Percentiles rank a stretch among this genome's conserved stretches.
These are phyloP conservation scores for Schizaphis graminum DNA, from an alignment of 2,888 invertebrate species.

Conservation along the genomic window DNA sequence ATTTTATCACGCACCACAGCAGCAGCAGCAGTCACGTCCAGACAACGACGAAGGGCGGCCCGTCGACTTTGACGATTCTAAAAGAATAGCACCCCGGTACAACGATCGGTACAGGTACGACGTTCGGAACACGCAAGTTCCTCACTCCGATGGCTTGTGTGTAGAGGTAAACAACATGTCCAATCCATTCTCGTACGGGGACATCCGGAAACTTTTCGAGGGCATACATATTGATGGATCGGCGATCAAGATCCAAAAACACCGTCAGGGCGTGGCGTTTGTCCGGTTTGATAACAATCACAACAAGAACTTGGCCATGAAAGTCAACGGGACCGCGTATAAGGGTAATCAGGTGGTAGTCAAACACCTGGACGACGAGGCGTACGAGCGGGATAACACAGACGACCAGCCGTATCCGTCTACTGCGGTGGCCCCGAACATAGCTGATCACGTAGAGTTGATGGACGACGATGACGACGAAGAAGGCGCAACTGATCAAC, in stretches of 20 bases:
- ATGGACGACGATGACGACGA: slow-evolving; percentile 40
- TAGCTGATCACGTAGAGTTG: slow-evolving; percentile 33
- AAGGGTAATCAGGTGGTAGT: slow-evolving; percentile 80
- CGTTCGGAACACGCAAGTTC: slow-evolving; percentile 77
- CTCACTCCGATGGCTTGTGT: slow-evolving; percentile 76
- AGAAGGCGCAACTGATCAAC: neutral
- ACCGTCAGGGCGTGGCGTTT: slow-evolving; percentile 83
- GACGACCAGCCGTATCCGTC: slow-evolving; percentile 71
- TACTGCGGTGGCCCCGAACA: neutral
- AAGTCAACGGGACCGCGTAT: slow-evolving; percentile 76
- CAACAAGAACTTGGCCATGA: slow-evolving; percentile 81
- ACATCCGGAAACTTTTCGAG: slow-evolving; percentile 85
- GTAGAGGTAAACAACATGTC: slow-evolving; percentile 83
- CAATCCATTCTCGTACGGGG: slow-evolving; percentile 81
- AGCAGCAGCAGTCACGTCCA: neutral
- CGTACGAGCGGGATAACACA: slow-evolving; percentile 76
- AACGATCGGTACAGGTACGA: slow-evolving; percentile 66
- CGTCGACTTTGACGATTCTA: neutral
- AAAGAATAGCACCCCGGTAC: slow-evolving; percentile 20
- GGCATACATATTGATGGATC: slow-evolving; percentile 72
- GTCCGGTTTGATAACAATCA: slow-evolving; percentile 82
- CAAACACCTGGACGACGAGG: slow-evolving; percentile 78
- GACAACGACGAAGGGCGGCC: neutral
- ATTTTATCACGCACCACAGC: neutral
- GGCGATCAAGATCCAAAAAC: slow-evolving; percentile 71